Evolutionary conservation across 2,888 invertebrate species (phyloP).

Genomic region (Napeogenes sylphis): DNA sequence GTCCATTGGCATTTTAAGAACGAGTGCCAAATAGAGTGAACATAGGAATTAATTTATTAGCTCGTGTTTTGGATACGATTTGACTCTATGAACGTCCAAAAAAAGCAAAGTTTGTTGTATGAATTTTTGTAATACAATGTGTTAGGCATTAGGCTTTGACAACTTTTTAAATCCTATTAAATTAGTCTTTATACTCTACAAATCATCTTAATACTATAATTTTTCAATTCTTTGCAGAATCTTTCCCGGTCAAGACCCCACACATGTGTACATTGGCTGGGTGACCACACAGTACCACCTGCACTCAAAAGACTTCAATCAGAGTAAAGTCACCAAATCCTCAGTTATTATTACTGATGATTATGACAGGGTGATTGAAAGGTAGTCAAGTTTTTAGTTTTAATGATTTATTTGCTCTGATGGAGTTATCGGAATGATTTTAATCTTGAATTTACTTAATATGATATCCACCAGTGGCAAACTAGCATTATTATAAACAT

Average conservation of each 20-base stretch:
- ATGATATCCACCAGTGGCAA: no score
- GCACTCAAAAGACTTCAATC: constrained; percentile 93
- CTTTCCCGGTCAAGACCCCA: constrained; percentile 96
- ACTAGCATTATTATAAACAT: no score
- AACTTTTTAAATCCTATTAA: neutral
- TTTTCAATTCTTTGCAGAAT: constrained; percentile 75
- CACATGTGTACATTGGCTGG: constrained; percentile 98
- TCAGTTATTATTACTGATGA: constrained; percentile 89
- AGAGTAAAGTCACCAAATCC: constrained; percentile 88
- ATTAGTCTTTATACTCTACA: neutral
- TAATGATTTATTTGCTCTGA: no score
- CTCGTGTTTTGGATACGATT: no score
- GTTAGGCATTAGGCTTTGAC: neutral
- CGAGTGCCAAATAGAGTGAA: no score
- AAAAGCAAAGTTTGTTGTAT: no score
- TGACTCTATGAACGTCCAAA: no score
- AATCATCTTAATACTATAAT: neutral
- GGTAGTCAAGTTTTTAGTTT: constrained; percentile 61
- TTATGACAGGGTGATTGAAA: constrained; percentile 85
- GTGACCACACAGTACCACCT: constrained; percentile 98
- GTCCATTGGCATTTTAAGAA: no score
- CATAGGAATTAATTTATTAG: no score
- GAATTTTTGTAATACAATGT: no score
- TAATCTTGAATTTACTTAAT: no score
- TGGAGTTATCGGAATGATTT: no score